phyloP scores from a whole-genome alignment of 2,113 vertebrate genomes.

The Plecotus auritus region DNA sequence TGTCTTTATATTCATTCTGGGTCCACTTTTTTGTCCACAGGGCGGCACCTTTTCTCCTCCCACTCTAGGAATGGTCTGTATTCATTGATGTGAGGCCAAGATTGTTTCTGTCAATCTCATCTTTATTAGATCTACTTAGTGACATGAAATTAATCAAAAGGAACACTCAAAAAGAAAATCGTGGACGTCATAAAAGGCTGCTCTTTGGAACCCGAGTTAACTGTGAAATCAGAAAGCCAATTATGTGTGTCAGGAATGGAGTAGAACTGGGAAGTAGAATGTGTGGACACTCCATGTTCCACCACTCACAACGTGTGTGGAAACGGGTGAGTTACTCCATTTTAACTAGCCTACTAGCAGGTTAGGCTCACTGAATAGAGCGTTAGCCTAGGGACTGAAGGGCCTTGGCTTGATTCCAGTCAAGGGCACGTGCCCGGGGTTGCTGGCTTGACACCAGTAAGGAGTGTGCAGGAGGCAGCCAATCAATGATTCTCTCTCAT shows the following conservation, averaged over 20 bases:
- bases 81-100: neutral
- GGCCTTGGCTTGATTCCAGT: too few species aligned
- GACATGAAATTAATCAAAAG: slow-evolving; percentile 1
- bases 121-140: neutral
- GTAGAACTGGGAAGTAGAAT: neutral
- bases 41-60: neutral
- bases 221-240: neutral
- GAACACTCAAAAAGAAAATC: neutral
- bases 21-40: rapidly evolving
- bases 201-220: neutral
- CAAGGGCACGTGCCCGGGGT: too few species aligned
- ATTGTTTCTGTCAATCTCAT: neutral
- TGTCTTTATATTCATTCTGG: neutral
- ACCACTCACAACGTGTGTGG: neutral
- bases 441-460: too few species aligned
- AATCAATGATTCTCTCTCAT: too few species aligned
- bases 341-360: neutral
- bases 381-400: too few species aligned
- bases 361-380: too few species aligned
- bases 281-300: neutral
- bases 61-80: neutral
- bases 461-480: too few species aligned
- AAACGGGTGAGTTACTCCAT: neutral
- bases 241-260: neutral
- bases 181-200: neutral